These are phyloP conservation scores for Eilema caniola DNA, from an alignment of 2,888 invertebrate species.

Conservation along the genomic window DNA sequence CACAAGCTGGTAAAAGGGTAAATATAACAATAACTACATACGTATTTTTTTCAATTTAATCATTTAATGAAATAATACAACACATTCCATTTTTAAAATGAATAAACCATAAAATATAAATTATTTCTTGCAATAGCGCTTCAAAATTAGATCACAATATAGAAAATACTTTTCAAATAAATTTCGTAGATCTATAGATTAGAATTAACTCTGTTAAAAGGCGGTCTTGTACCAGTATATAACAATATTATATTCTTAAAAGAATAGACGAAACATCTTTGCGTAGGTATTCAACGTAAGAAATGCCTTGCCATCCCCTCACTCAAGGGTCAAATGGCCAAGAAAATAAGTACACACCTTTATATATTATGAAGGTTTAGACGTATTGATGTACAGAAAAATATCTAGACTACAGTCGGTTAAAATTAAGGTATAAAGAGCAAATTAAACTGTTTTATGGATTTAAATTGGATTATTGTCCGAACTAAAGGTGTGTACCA, in stretches of 20 bases:
- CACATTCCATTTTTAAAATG: slow-evolving; percentile 46
- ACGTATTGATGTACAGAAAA: too few relatives aligned
- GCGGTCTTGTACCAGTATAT: not conserved
- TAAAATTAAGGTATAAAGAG: too few relatives aligned
- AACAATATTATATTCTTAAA: not conserved
- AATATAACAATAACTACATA: slow-evolving; percentile 25
- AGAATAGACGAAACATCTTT: not conserved
- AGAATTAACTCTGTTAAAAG: not conserved
- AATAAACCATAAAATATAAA: slow-evolving; percentile 33
- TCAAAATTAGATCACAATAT: slow-evolving; percentile 41
- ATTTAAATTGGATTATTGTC: too few relatives aligned
- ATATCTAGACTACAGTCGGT: too few relatives aligned
- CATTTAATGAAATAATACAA: slow-evolving; percentile 41
- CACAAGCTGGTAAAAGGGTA: not conserved
- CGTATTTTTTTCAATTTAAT: slow-evolving; percentile 38
- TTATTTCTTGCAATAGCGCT: slow-evolving; percentile 11
- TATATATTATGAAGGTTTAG: too few relatives aligned
- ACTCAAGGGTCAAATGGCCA: too few relatives aligned
- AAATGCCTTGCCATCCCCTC: too few relatives aligned
- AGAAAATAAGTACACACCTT: too few relatives aligned
- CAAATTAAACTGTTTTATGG: too few relatives aligned
- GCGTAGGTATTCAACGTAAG: too few relatives aligned
- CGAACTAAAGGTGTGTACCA: too few relatives aligned
- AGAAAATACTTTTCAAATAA: slow-evolving; percentile 33
- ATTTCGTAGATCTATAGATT: slow-evolving; percentile 5